A percentile compares a stretch with the other conserved stretches of the same genome.
Evolutionary conservation across 2,113 vertebrate genomes (phyloP).

Genomic region (Machaerirhynchus nigripectus): DNA sequence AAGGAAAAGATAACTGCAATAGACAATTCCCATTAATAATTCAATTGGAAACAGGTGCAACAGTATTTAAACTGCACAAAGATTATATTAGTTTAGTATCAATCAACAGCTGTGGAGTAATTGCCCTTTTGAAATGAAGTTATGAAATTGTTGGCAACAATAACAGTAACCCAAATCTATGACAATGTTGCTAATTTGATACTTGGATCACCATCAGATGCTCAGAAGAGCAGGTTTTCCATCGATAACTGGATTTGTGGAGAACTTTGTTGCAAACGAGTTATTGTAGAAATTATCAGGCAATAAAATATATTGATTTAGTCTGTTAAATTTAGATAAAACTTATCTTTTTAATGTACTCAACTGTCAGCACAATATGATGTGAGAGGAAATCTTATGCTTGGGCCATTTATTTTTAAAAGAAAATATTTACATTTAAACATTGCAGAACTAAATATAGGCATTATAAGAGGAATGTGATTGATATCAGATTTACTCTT

Average conservation of each 20-base stretch:
- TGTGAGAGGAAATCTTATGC: background rate
- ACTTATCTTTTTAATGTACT: background rate
- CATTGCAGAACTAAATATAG: background rate
- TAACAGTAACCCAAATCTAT: background rate
- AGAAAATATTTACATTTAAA: background rate
- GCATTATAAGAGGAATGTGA: background rate
- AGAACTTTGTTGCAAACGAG: background rate
- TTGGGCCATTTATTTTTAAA: background rate
- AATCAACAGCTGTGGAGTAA: conserved; percentile 58
- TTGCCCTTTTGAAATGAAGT: conserved; percentile 56
- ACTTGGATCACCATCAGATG: background rate
- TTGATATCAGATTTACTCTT: background rate
- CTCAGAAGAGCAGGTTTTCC: background rate
- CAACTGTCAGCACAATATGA: background rate
- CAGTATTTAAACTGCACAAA: conserved; percentile 32
- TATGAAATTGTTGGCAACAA: conserved; percentile 36
- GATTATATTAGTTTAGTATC: conserved; percentile 10
- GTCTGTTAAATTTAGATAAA: background rate
- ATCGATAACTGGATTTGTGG: background rate
- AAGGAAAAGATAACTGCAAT: background rate
- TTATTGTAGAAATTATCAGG: background rate
- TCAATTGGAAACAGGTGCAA: conserved; percentile 42
- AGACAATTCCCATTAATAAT: conserved; percentile 6
- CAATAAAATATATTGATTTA: background rate
- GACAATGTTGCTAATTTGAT: conserved; percentile 7